Evolutionary conservation across 1,140 invertebrate genomes (phyloP).

Genomic region (Anastatus disparis): DNA sequence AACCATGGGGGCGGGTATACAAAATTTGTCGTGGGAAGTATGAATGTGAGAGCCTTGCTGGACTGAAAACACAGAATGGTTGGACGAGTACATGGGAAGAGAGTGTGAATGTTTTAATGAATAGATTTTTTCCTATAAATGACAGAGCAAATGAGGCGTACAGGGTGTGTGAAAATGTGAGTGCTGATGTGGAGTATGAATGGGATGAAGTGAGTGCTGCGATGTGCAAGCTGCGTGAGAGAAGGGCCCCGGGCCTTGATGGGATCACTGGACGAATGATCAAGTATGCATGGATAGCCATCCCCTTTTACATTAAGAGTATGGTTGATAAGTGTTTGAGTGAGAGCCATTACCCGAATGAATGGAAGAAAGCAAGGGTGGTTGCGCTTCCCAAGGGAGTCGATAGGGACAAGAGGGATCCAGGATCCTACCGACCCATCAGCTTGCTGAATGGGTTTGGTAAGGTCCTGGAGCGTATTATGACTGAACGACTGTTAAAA

Average conservation of each 20-base stretch:
- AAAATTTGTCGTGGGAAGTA: too few relatives aligned
- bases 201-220: background rate
- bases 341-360: too few relatives aligned
- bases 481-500: too few relatives aligned
- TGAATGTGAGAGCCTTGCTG: too few relatives aligned
- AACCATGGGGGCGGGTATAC: too few relatives aligned
- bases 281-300: background rate
- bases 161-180: too few relatives aligned
- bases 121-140: constrained; percentile 10
- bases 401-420: constrained; percentile 31
- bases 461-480: constrained; percentile 48
- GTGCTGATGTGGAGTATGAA: too few relatives aligned
- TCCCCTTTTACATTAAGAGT: background rate
- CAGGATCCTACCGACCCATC: constrained; percentile 46
- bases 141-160: too few relatives aligned
- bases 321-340: too few relatives aligned
- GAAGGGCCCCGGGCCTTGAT: constrained; percentile 20
- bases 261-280: constrained; percentile 15
- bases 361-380: constrained; percentile 41
- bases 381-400: constrained; percentile 33
- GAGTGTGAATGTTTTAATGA: too few relatives aligned
- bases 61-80: background rate
- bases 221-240: background rate
- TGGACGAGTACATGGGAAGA: too few relatives aligned
- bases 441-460: constrained; percentile 43